These are phyloP conservation scores for Drosophila insularis DNA, from an alignment of 1,140 invertebrate species.

Conservation along the genomic window DNA sequence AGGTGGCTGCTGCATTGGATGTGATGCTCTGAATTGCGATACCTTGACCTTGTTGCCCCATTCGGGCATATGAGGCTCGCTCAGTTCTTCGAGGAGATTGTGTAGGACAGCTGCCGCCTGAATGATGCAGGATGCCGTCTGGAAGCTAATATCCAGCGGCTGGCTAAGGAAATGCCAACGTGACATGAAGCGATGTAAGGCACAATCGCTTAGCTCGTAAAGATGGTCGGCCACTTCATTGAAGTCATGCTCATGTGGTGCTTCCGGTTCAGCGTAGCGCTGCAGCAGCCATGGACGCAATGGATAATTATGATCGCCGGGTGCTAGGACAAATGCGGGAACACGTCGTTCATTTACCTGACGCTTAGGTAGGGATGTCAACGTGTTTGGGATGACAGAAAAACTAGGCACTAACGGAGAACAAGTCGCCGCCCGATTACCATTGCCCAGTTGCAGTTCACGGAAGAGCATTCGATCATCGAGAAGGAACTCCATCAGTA, in stretches of 20 bases:
- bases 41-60: constrained; percentile 65
- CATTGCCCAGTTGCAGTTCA: constrained; percentile 53
- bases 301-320: constrained; percentile 56
- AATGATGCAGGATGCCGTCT: constrained; percentile 66
- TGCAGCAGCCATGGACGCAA: constrained; percentile 69
- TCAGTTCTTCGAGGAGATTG: constrained; percentile 66
- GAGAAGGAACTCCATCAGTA: constrained; percentile 64
- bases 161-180: constrained; percentile 71
- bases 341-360: constrained; percentile 46
- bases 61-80: constrained; percentile 59
- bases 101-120: constrained; percentile 68
- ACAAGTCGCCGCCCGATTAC: background rate
- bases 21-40: constrained; percentile 33
- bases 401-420: constrained; percentile 44
- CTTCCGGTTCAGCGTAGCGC: constrained; percentile 48
- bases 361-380: constrained; percentile 40
- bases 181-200: constrained; percentile 65
- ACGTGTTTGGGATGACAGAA: constrained; percentile 33
- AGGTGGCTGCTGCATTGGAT: constrained; percentile 7
- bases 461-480: constrained; percentile 72
- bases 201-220: constrained; percentile 61
- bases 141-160: constrained; percentile 63
- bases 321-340: constrained; percentile 63
- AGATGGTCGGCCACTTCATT: constrained; percentile 71
- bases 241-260: constrained; percentile 69